Base-by-base conservation (phyloP, 2,113 vertebrate genomes). In the Aplodontia rufa region DNA sequence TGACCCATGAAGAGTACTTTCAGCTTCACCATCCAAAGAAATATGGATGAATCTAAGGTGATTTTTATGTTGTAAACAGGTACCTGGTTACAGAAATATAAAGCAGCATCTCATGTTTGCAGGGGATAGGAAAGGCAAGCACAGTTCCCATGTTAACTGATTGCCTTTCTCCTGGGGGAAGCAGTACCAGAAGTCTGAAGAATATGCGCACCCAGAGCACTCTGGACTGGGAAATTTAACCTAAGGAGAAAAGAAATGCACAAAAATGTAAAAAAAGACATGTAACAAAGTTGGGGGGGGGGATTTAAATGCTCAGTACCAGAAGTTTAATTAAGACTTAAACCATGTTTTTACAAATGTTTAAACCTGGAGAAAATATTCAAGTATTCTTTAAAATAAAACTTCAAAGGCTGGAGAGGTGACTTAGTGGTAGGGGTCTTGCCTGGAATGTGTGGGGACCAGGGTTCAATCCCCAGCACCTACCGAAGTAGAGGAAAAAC, bases 291-390 rank as follows among this genome's bases (percentile, higher is more conserved):
- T 16, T 84, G 58, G 82, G 47, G 49, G 40, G 8, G 42, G 78
- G 82, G 86, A 71, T 7, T 42, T 72, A 80, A 79, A 87, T 68
- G 26, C 10, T 42, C 17, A 49, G 3, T 37, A 72, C 69, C n/a
- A 84, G n/a, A 93, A 64, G n/a, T 58, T 89, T 72, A 76, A 87
- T 68, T 92, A 69, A 32, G 35, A 90, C n/a, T 90, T 75, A n/a
- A n/a, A n/a, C n/a, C n/a, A n/a, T 60, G 49, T 28, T n/a, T 83
- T 83, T 72, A n/a, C 10, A 14, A 93, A 91, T 60, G 9, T 49
- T 92, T 92, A 69, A 84, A 86, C 28, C 42, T 47, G 20, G 72
- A 86, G 82, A 83, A 95, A 93, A 87, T 72, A 95, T 7, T 68
- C 32, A 90, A 58, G 66, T 16, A 79, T 2, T 68, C 47, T 88